Conservation (phyloP, 2,113 vertebrate species). For the Anser cygnoides region DNA sequence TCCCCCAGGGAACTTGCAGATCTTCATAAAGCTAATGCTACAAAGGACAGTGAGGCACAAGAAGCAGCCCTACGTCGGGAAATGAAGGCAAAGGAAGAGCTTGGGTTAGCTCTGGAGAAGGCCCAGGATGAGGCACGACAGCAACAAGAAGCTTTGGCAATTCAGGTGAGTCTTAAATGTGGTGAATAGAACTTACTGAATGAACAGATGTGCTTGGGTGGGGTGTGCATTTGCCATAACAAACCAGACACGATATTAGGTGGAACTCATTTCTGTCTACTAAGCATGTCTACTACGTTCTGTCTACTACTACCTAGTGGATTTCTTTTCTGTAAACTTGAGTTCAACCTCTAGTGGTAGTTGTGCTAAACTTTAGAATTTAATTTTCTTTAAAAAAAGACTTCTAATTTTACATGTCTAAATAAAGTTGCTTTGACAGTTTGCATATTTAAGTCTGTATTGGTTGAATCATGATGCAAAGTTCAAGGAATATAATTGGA, state of each 20-base stretch:
- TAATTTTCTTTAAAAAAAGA: not conserved
- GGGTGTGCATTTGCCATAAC: not conserved
- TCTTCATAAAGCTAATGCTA: slow-evolving; percentile 92
- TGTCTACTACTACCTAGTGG: not conserved
- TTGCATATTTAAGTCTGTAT: not conserved
- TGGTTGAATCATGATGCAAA: not conserved
- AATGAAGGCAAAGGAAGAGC: slow-evolving; percentile 89
- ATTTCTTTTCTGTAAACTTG: not conserved
- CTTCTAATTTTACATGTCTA: not conserved
- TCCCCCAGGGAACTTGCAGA: slow-evolving; percentile 90
- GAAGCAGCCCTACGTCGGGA: slow-evolving; percentile 89
- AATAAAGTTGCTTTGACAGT: not conserved
- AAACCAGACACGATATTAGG: not conserved
- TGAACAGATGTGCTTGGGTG: accelerated
- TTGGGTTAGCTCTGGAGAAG: slow-evolving; percentile 87
- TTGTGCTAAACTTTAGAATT: not conserved
- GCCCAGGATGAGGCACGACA: slow-evolving; percentile 88
- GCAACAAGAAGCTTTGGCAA: slow-evolving; percentile 90
- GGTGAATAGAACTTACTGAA: not conserved
- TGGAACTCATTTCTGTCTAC: not conserved
- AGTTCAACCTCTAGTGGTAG: not conserved
- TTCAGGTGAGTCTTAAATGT: slow-evolving; percentile 80
- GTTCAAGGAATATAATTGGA: not conserved
- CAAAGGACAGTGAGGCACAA: slow-evolving; percentile 91
- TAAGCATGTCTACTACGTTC: too few species aligned